Evolutionary conservation across 2,888 invertebrate species (phyloP), one percentile per base, ranked within the genome.

Genomic region (Melipona bicolor): DNA sequence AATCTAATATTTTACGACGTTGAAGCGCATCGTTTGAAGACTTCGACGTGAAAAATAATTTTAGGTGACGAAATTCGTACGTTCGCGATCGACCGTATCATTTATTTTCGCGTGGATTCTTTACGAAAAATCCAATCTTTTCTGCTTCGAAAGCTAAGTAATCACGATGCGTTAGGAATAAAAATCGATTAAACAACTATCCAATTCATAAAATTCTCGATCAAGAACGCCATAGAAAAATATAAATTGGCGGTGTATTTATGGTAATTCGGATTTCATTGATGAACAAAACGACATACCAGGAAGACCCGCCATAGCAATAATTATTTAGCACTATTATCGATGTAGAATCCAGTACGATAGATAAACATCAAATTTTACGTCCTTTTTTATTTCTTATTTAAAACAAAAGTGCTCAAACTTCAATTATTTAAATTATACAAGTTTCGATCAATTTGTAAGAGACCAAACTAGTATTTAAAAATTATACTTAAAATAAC

Each of bases 141-240:
- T 52, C 52, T 61, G 79, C 79, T 84, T 84, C 68, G 80, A 68
- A 74, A 83, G 83, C 77, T 82, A 88, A 79, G 59, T 76, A 81
- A 85, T 67, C 76, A 71, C 61, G 77, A 73, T 70, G 73, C 50
- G 21, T 75, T 83, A 80, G 54, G 75, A 82, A 83, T 79, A 85
- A 87, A 85, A 87, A 68, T 85, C 52, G 79, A 69, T 84, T 80
- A 71, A 87, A 84, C 65, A 77, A 75, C 84, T 86, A 82, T 87
- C 79, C 87, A 87, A 87, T 86, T 84, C 56, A 64, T 87, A 74
- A 86, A 87, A 82, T 82, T 80, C 73, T 82, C 72, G 67, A 80
- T 79, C 68, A 76, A 76, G 77, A 84, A 71, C 72, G 79, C 72
- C 77, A 80, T 87, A 87, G 87, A 84, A 86, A 87, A 87, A 86